phyloP scores from a whole-genome alignment of 2,888 invertebrate genomes.

The Entomobrya multifasciata region DNA sequence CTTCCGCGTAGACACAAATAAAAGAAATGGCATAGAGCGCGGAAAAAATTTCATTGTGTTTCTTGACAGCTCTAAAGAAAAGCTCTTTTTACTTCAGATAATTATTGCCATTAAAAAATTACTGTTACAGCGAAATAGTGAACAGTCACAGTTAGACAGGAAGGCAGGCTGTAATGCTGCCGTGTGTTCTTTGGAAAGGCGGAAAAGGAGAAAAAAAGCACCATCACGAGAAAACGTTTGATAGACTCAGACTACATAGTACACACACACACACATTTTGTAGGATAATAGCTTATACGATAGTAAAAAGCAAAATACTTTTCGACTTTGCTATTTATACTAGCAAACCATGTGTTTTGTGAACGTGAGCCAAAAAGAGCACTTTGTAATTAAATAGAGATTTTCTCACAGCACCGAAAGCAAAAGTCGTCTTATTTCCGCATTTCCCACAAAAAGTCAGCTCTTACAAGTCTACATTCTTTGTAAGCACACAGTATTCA shows the following conservation, averaged over 20 bases:
- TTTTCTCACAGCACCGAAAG: constrained; percentile 30
- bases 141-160: neutral
- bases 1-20: neutral
- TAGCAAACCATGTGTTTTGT: neutral
- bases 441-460: constrained; percentile 3
- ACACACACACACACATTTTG: too few relatives aligned
- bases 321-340: too few relatives aligned
- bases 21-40: constrained; percentile 45
- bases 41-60: constrained; percentile 61
- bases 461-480: constrained; percentile 1
- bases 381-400: constrained; percentile 67
- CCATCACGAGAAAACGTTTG: too few relatives aligned
- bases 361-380: constrained; percentile 42
- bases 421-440: constrained; percentile 5
- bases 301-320: too few relatives aligned
- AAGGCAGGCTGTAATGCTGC: too few relatives aligned
- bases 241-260: too few relatives aligned
- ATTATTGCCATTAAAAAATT: constrained; percentile 67
- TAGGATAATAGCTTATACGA: too few relatives aligned
- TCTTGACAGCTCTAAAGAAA: constrained; percentile 50
- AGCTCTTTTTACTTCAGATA: constrained; percentile 55
- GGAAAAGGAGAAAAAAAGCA: too few relatives aligned
- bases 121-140: constrained; percentile 29
- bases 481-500: constrained; percentile 49
- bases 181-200: too few relatives aligned